These are phyloP conservation scores for western clawed frog (Xenopus tropicalis) DNA, from an alignment of 2,113 vertebrate species.

Conservation along the genomic window UCB_Xtro_10.0 CM004446.2:58733501-58734000, in stretches of 20 bases:
- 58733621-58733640: not conserved
- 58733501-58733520: no score
- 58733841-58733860: constrained; percentile 2
- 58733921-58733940: no score
- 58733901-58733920: no score
- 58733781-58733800: constrained; percentile 40
- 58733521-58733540: no score
- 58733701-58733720: constrained; percentile 15
- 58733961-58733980: no score
- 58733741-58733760: constrained; percentile 27
- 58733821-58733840: constrained; percentile 19
- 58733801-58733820: constrained; percentile 40
- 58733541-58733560: no score
- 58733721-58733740: not conserved
- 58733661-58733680: constrained; percentile 22
- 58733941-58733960: no score
- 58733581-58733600: constrained; percentile 2
- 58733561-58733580: not conserved
- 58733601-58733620: not conserved
- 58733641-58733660: constrained; percentile 20
- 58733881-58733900: constrained; percentile 1
- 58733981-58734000: no score
- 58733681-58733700: constrained; percentile 13
- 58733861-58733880: not conserved
- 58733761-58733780: constrained; percentile 32